Evolutionary conservation across 2,113 vertebrate species (phyloP), one percentile per base, ranked within the genome.

Genomic region (Scytalopus superciliaris): DNA sequence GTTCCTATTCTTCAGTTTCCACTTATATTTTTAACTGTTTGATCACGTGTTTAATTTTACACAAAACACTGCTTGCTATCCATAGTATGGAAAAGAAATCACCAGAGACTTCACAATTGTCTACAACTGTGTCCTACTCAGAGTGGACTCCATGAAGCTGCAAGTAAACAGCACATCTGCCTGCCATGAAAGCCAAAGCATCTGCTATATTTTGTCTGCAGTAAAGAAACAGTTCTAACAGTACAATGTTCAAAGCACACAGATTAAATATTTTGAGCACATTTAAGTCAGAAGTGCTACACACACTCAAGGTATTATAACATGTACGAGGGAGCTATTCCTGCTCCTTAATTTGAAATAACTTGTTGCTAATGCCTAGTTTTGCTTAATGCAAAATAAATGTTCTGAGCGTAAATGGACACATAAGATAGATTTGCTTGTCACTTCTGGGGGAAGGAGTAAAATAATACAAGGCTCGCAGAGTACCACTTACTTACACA

Each of bases 91-190:
- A 47, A 86, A 90, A 73, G 75, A 81, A 73, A 31, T 40, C 57
- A 79, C 31, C 18, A 39, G 77, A 68, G 30, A 70, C 30, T 63
- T 91, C 50, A 67, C 84, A 96, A 90, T 57, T 94, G 55, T 39
- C 57, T 79, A 50, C 84, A 90, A 57, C 93, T 82, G 62, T 76
- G 74, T 91, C 55, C 39, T 76, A 37, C 0, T 1, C 45, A 66
- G 33, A 83, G n/a, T 88, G 59, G 60, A 77, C 59, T 94, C 78
- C 59, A 52, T 25, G 47, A 74, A 91, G 42, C 55, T 16, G 10
- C 42, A 91, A 95, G 47, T 55, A 88, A 93, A 92, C 59, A 92
- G 45, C n/a, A 84, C 67, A 89, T 91, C 70, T 88, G 72, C n/a
- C 72, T 93, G 70, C 57, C 39, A 62, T 2, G 2, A 77, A 80